A percentile compares a stretch with the other conserved stretches of the same genome.
Evolutionary conservation across 1,140 invertebrate species (phyloP).

Genomic region (Acyrthosiphon pisum): DNA sequence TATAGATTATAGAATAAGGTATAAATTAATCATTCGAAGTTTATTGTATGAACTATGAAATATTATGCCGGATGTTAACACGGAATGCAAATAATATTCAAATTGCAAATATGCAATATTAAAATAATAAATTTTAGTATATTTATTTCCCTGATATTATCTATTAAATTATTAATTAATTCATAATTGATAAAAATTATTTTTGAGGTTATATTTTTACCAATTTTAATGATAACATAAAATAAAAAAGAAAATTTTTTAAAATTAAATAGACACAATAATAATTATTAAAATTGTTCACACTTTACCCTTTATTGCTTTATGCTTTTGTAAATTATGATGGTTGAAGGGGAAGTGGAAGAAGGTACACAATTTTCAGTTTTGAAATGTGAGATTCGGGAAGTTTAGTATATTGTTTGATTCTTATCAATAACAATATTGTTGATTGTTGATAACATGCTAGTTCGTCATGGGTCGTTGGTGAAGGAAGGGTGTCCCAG

Average conservation of each 20-base stretch:
- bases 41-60: neutral
- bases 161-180: neutral
- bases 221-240: neutral
- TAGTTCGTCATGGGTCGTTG: conserved; percentile 27
- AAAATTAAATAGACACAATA: neutral
- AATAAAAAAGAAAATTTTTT: neutral
- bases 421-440: neutral
- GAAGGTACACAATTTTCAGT: neutral
- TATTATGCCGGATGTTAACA: too few species aligned
- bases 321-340: neutral
- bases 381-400: neutral
- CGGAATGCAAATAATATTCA: too few species aligned
- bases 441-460: conserved; percentile 33
- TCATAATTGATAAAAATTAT: conserved; percentile 16
- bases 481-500: conserved; percentile 51
- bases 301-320: neutral
- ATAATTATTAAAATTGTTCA: neutral
- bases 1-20: too few species aligned
- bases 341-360: neutral
- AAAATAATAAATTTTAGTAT: too few species aligned
- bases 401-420: neutral
- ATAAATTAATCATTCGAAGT: neutral
- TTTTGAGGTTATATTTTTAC: conserved; percentile 48
- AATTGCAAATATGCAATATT: too few species aligned
- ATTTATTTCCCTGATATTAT: neutral